These are phyloP conservation scores for Suricata suricatta DNA, from an alignment of 2,113 vertebrate genomes.

Conservation along the genomic window DNA sequence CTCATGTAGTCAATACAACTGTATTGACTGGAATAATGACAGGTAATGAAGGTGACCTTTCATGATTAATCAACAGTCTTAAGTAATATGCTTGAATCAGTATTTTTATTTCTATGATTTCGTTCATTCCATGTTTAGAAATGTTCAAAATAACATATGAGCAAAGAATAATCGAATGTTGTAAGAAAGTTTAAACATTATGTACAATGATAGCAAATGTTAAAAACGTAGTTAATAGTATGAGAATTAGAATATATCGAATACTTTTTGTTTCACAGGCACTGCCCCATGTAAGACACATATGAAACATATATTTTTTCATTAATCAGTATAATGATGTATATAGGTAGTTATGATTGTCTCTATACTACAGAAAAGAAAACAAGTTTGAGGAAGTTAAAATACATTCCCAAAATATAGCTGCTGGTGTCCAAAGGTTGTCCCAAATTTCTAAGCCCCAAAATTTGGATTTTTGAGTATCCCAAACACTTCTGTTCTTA, in stretches of 20 bases:
- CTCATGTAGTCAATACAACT: not conserved
- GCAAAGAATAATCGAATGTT: not conserved
- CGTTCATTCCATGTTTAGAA: not conserved
- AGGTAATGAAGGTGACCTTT: not conserved
- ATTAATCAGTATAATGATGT: not conserved
- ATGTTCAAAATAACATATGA: not conserved
- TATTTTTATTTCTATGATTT: constrained; percentile 2
- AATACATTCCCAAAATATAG: not conserved
- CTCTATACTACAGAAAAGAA: not conserved
- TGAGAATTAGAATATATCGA: not conserved
- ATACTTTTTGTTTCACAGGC: not conserved
- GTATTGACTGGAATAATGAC: not conserved
- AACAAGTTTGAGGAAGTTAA: not conserved
- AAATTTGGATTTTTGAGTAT: not conserved
- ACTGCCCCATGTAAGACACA: not conserved
- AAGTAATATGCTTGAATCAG: not conserved
- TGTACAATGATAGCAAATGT: not conserved
- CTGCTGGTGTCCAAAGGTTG: not conserved
- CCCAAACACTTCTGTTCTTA: not conserved
- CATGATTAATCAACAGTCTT: not conserved
- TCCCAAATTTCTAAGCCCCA: rapidly evolving
- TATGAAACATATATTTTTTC: not conserved
- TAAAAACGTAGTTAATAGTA: not conserved
- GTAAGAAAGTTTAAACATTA: not conserved
- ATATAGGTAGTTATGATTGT: not conserved